Percentiles rank a stretch among this genome's conserved stretches.
Conservation (phyloP, 2,888 invertebrate genomes). For the Harmothoe impar region DNA sequence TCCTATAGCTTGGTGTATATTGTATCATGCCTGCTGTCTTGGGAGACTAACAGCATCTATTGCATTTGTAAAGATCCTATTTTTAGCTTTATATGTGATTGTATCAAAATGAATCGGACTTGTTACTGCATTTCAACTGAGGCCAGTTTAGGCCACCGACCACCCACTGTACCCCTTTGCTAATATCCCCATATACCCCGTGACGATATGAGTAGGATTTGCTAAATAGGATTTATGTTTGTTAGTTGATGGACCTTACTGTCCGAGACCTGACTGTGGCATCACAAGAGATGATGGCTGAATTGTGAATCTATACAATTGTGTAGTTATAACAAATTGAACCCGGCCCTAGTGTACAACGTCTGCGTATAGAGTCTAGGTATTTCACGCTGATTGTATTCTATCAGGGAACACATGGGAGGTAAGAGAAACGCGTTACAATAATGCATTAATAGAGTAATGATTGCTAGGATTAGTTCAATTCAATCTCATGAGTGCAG, state of each 20-base stretch:
- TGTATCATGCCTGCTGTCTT: not conserved
- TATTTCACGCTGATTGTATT: not conserved
- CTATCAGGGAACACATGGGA: not conserved
- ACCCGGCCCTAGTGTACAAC: not conserved
- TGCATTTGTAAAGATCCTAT: constrained; percentile 30
- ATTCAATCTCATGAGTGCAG: not conserved
- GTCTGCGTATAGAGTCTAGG: not conserved
- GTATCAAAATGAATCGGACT: not conserved
- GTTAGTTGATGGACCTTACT: not conserved
- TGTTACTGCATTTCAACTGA: constrained; percentile 27
- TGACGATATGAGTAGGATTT: not conserved
- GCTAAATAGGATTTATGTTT: not conserved
- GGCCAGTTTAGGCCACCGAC: not conserved
- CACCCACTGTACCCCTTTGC: too few species aligned
- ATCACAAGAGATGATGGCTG: not conserved
- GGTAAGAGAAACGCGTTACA: not conserved
- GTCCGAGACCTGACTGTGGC: not conserved
- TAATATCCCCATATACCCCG: not conserved
- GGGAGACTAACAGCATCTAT: not conserved
- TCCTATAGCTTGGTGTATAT: constrained; percentile 12
- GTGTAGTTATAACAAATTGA: not conserved
- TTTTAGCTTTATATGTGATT: constrained; percentile 26
- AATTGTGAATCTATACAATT: not conserved
- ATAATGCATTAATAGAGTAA: not conserved
- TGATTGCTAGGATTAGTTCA: not conserved